Evolutionary conservation across 2,113 vertebrate species (phyloP), one percentile per base, ranked within the genome.

Genomic region (Grus americana): DNA sequence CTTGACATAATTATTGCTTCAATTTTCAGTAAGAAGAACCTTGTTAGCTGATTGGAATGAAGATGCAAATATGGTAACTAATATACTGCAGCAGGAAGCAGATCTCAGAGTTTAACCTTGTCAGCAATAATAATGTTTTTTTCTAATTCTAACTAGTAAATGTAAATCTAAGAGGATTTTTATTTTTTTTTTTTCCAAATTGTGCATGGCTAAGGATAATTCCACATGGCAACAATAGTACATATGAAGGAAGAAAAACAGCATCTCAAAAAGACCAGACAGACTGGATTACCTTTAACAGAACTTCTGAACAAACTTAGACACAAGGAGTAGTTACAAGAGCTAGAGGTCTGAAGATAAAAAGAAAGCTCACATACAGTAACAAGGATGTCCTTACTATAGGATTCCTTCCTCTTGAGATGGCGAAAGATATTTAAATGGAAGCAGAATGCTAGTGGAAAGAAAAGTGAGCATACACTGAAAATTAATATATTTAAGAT

Each of bases 101-200:
- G 29, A 66, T 38, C 5, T 63, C 11, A 54, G 19, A 73, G 7
- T 32, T 59, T 16, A 52, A 47, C 8, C 2, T 65, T 78, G 78
- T 65, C 24, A 76, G 23, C 32, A 81, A 27, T 47, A 30, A 47
- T 30, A 27, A 15, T 22, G 2, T 16, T 16, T 66, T 63, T 74
- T n/a, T 54, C 55, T 26, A 16, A 20, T n/a, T 74, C 26, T 68
- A 86, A 42, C 4, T 29, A 0, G 0, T 49, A 47, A 47, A 4
- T 67, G 24, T 54, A 75, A 70, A 87, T 44, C 11, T 34, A 32
- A 29, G 16, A 92, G 13, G 11, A 73, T 17, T 17, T 55, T 29
- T 54, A 38, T 38, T 38, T 38, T 29, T 19, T 29, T 30, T 15
- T 15, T 22, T 20, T 52, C 46, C 52, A 44, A 1, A 44, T 50